A percentile compares a stretch with the other conserved stretches of the same genome.
Evolutionary conservation across 53 echinoderm and acorn worm genomes (phyloP).

Genomic region (Pentamera pediparva): DNA sequence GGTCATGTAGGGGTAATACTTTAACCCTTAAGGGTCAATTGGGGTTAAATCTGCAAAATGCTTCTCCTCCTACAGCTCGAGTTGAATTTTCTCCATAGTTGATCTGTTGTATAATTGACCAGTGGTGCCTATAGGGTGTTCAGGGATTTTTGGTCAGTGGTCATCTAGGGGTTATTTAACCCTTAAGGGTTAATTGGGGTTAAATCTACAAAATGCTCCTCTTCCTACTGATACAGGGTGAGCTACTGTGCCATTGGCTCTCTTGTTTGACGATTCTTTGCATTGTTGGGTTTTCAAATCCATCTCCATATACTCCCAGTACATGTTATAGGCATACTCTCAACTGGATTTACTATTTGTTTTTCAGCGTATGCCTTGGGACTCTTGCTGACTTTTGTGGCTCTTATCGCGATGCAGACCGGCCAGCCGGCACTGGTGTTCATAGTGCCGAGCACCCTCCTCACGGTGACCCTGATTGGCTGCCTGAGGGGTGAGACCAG

Average conservation of each 20-base stretch:
- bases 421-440: conserved; percentile 96
- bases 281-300: not conserved
- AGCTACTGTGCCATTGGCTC: not conserved
- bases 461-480: conserved; percentile 53
- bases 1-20: too few species aligned
- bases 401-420: conserved; percentile 76
- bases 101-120: too few species aligned
- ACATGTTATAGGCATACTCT: too few species aligned
- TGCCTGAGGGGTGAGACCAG: conserved; percentile 47
- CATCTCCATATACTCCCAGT: too few species aligned
- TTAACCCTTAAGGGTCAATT: too few species aligned
- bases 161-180: too few species aligned
- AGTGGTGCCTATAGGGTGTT: too few species aligned
- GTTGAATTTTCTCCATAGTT: too few species aligned
- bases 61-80: too few species aligned
- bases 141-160: too few species aligned
- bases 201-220: not conserved
- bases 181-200: too few species aligned
- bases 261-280: not conserved
- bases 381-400: conserved; percentile 66
- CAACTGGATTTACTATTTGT: conserved; percentile 8
- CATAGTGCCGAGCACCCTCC: conserved; percentile 84
- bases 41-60: too few species aligned
- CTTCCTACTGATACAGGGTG: not conserved
- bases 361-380: conserved; percentile 74